Evolutionary conservation across 2,797 vertebrate genomes (phyloP), one percentile per base, ranked within the genome.

Genomic region (Pempheris klunzingeri): DNA sequence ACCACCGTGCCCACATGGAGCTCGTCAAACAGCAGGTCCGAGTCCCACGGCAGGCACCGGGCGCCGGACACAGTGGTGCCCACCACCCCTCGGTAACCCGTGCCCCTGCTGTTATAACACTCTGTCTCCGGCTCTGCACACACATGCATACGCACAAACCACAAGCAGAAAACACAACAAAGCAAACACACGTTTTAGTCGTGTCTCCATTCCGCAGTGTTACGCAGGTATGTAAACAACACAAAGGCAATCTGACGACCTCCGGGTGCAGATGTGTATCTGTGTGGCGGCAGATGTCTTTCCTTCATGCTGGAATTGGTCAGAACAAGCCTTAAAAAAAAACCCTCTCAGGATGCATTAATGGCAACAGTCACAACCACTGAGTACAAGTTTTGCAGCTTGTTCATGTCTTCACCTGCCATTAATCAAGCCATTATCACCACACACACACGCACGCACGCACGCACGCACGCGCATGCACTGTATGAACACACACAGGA

Each of bases 21-120:
- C 89, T 98, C 97, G 36, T 96, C 63, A 53, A 94, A 93, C 52
- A 99, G 93, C 85, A 98, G 91, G 74, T 97, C 96, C 0, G 97
- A 99, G 90, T 96, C 93, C 97, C 98, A 99, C 1, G 94, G 89
- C 85, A 98, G 86, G 85, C 98, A 99, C 79, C 34, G 83, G 49
- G 94, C 87, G 12, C 97, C 97, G 0, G 96, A 97, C 77, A 74
- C 8, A 0, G 96, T 92, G 0, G 66, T 94, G 62, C 90, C 91
- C 70, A 78, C 95, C 0, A 93, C 80, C 0, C 98, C 97, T 2
- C 97, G 92, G 92, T 99, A 99, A 8, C 82, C 86, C 0, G 72
- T 82, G 34, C 97, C 98, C 1, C 94, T 93, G 47, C 90, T 90
- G 53, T 47, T 7, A 18, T 96, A 97, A 88, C 97, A 99, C 30